These are phyloP conservation scores for Scolopax bukidnonensis DNA, from an alignment of 2,797 vertebrate species.

Conservation along the genomic window DNA sequence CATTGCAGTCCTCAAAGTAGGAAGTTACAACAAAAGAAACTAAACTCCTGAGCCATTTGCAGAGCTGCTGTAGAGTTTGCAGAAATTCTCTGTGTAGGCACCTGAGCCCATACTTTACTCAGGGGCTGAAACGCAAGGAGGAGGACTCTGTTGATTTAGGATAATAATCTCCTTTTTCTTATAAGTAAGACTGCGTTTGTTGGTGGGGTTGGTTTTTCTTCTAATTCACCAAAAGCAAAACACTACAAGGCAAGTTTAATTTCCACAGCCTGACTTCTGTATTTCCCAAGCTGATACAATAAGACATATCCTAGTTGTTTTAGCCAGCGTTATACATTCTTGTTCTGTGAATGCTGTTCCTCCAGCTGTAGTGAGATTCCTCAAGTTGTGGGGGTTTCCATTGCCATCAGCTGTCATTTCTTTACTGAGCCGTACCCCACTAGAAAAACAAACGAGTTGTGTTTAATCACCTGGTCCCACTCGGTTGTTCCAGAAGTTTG, in stretches of 20 bases:
- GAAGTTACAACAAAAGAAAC: not conserved
- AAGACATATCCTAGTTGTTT: not conserved
- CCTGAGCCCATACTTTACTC: not conserved
- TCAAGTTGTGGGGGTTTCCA: not conserved
- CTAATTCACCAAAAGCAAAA: not conserved
- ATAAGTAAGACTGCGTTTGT: not conserved
- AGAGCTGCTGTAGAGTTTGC: not conserved
- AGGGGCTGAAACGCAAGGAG: not conserved
- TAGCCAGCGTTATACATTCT: not conserved
- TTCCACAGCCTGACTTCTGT: not conserved
- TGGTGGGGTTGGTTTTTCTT: not conserved
- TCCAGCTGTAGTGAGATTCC: not conserved
- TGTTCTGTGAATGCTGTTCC: not conserved
- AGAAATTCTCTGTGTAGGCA: not conserved
- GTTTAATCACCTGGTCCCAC: not conserved
- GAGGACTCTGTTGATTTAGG: not conserved
- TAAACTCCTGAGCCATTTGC: not conserved
- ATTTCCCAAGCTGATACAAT: not conserved
- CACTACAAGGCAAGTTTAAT: not conserved
- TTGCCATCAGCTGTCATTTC: not conserved
- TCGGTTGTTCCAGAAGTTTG: not conserved
- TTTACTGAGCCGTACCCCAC: not conserved
- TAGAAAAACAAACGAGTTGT: not conserved
- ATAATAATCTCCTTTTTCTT: not conserved
- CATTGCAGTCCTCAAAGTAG: not conserved